These are phyloP conservation scores for Pampusana beccarii DNA, from an alignment of 2,113 vertebrate species.

Conservation along the genomic window DNA sequence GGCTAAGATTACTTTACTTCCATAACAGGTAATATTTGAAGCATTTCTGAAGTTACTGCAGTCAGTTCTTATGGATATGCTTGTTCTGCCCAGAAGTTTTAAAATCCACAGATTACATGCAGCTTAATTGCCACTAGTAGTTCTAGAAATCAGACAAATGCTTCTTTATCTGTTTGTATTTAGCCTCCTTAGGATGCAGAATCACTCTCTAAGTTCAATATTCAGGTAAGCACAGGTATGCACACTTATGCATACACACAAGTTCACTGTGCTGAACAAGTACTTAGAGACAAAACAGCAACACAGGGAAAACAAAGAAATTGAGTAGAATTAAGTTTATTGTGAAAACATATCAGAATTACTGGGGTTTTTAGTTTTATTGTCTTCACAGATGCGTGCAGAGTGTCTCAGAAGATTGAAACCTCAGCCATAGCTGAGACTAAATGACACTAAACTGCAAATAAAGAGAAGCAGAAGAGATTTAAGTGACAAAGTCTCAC, in stretches of 20 bases:
- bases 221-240: background rate
- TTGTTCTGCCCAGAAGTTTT: background rate
- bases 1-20: background rate
- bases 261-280: background rate
- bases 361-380: background rate
- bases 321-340: background rate
- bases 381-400: background rate
- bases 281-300: background rate
- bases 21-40: background rate
- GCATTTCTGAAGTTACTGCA: background rate
- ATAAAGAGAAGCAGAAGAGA: background rate
- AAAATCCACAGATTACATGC: background rate
- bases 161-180: background rate
- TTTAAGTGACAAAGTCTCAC: background rate
- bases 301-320: background rate
- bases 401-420: background rate
- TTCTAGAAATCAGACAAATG: background rate
- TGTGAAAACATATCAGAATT: background rate
- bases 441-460: background rate
- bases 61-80: background rate
- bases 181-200: background rate
- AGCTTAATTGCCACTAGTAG: background rate
- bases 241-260: accelerated
- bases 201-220: background rate
- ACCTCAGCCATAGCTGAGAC: background rate